Evolutionary conservation across 2,888 invertebrate genomes (phyloP).

Genomic region (Pogonocherus hispidulus): DNA sequence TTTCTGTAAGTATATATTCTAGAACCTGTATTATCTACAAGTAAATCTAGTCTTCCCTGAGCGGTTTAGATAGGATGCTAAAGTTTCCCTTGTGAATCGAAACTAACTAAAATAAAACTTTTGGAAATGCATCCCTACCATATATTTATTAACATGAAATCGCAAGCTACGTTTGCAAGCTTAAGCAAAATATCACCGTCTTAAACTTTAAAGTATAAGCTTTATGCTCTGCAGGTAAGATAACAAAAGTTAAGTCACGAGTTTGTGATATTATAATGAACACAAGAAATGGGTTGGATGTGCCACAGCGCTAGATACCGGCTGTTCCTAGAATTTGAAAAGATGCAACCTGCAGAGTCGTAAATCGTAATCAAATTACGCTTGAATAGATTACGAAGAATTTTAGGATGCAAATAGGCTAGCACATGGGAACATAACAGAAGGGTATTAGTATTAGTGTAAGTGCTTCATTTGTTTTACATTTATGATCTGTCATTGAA

Average conservation of each 20-base stretch:
- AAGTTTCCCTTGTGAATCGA: neutral
- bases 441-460: too few species aligned
- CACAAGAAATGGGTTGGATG: slow-evolving; percentile 15
- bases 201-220: slow-evolving; percentile 1
- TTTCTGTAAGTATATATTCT: too few species aligned
- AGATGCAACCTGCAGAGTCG: slow-evolving; percentile 12
- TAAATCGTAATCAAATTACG: slow-evolving; percentile 5
- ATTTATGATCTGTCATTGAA: too few species aligned
- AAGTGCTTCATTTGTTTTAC: too few species aligned
- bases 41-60: neutral
- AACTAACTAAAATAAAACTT: neutral
- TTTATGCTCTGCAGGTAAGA: neutral
- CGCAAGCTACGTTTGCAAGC: slow-evolving; percentile 5
- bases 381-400: slow-evolving; percentile 7
- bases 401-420: neutral
- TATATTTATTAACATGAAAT: neutral
- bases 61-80: neutral
- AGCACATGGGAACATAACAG: neutral
- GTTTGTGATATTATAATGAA: neutral
- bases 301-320: neutral
- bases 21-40: too few species aligned
- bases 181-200: slow-evolving; percentile 16
- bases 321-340: slow-evolving; percentile 16
- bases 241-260: slow-evolving; percentile 17
- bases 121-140: neutral